These are phyloP conservation scores for Zygothrica quintamaculata DNA, from an alignment of 2,888 invertebrate genomes.

Conservation along the genomic window DNA sequence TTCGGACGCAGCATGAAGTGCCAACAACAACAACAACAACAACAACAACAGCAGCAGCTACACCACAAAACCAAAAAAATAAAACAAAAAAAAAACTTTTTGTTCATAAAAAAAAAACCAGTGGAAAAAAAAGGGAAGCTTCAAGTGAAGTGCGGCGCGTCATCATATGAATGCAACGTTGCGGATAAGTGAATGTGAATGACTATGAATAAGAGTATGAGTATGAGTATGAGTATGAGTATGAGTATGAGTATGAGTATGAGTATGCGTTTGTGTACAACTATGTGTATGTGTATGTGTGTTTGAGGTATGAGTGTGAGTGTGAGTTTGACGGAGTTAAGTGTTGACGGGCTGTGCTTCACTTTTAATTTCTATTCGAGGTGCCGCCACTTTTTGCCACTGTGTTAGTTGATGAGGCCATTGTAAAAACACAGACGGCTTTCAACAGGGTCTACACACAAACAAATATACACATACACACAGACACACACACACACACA, in stretches of 20 bases:
- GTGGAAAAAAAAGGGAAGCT: slow-evolving; percentile 10
- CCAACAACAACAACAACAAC: slow-evolving; percentile 36
- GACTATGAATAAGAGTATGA: neutral
- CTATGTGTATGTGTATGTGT: neutral
- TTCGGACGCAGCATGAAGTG: slow-evolving; percentile 48
- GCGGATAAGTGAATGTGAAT: neutral
- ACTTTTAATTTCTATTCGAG: slow-evolving; percentile 65
- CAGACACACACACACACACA: slow-evolving; percentile 6
- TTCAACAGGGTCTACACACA: slow-evolving; percentile 11
- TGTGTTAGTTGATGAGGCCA: slow-evolving; percentile 68
- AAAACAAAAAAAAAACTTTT: slow-evolving; percentile 1
- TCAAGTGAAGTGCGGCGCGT: slow-evolving; percentile 49
- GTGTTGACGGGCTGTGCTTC: slow-evolving; percentile 52
- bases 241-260: slow-evolving; percentile 2
- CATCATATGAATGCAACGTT: slow-evolving; percentile 15
- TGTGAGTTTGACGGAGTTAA: slow-evolving; percentile 39
- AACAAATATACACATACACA: slow-evolving; percentile 10
- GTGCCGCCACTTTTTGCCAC: slow-evolving; percentile 34
- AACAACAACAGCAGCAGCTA: slow-evolving; percentile 8
- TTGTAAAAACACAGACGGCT: slow-evolving; percentile 46
- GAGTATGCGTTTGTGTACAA: neutral
- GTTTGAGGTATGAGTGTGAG: no score
- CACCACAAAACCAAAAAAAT: slow-evolving; percentile 13
- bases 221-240: neutral
- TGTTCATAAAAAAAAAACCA: slow-evolving; percentile 2